phyloP scores from a whole-genome alignment of 2,888 invertebrate species.

The Drosophila birchii region DNA sequence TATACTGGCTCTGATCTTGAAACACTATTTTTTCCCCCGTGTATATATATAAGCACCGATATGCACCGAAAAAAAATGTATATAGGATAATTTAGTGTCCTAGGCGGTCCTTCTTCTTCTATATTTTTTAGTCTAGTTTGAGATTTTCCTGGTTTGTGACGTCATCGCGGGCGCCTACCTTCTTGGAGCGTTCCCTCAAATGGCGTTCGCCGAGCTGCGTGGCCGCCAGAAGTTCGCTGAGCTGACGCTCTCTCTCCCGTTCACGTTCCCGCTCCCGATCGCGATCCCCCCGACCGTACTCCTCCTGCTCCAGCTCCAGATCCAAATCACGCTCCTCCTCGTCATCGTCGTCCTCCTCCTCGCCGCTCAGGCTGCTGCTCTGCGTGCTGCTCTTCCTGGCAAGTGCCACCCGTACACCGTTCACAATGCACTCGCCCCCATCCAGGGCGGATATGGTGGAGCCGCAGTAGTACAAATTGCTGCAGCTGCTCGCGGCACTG shows the following conservation, averaged over 20 bases:
- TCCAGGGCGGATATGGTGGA: conserved; percentile 86
- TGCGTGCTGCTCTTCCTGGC: conserved; percentile 87
- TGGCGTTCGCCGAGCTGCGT: conserved; percentile 69
- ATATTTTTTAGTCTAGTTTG: conserved; percentile 57
- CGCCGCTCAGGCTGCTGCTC: conserved; percentile 85
- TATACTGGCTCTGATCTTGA: neutral
- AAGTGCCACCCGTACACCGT: conserved; percentile 86
- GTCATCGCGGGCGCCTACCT: conserved; percentile 62
- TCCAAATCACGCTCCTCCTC: conserved; percentile 65
- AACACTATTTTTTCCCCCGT: neutral
- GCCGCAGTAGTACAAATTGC: conserved; percentile 87
- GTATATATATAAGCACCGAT: conserved; percentile 1
- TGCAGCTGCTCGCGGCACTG: conserved; percentile 87
- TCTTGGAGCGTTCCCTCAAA: conserved; percentile 62
- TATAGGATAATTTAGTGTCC: neutral
- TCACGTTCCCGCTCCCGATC: conserved; percentile 24
- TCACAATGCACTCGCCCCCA: conserved; percentile 85
- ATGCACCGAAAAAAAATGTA: conserved; percentile 1
- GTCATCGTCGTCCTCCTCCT: conserved; percentile 84
- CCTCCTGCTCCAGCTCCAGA: conserved; percentile 50
- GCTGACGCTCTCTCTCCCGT: conserved; percentile 48
- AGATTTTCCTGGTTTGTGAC: conserved; percentile 76
- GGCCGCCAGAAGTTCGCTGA: conserved; percentile 72
- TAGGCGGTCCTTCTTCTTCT: conserved; percentile 1
- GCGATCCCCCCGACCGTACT: conserved; percentile 24